Percentiles rank a stretch among this genome's conserved stretches.
These are phyloP conservation scores for Eupithecia pulchellata DNA, from an alignment of 2,888 invertebrate genomes.

Conservation along the genomic window DNA sequence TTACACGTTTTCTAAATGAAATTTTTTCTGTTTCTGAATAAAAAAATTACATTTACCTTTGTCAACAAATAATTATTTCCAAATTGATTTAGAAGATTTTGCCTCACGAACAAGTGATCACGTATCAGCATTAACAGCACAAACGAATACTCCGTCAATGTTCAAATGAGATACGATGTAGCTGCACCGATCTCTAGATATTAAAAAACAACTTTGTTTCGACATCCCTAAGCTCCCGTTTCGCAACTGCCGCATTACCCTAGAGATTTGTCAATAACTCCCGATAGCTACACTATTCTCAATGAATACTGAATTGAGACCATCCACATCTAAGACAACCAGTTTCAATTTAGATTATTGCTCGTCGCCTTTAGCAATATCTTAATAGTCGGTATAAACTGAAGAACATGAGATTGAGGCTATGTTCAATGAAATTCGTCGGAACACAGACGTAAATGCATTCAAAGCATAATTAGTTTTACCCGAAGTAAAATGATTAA, in stretches of 20 bases:
- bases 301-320: slow-evolving; percentile 79
- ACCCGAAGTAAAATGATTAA: no score
- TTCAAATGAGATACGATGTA: neutral
- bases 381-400: slow-evolving; percentile 53
- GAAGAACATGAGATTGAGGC: slow-evolving; percentile 19
- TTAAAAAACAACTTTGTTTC: neutral
- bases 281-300: slow-evolving; percentile 76
- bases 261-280: slow-evolving; percentile 82
- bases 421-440: slow-evolving; percentile 1
- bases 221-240: slow-evolving; percentile 50
- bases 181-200: neutral
- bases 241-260: slow-evolving; percentile 62
- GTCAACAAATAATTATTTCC: no score
- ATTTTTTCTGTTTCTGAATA: neutral
- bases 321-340: slow-evolving; percentile 57
- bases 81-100: no score
- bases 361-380: slow-evolving; percentile 61
- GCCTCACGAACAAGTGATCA: no score
- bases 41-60: no score
- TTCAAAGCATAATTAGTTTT: neutral
- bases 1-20: neutral
- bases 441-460: neutral
- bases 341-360: slow-evolving; percentile 82
- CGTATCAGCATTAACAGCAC: no score
- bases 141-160: neutral